These are phyloP conservation scores for Prunella strophiata DNA, from an alignment of 2,797 vertebrate species.

Conservation along the genomic window DNA sequence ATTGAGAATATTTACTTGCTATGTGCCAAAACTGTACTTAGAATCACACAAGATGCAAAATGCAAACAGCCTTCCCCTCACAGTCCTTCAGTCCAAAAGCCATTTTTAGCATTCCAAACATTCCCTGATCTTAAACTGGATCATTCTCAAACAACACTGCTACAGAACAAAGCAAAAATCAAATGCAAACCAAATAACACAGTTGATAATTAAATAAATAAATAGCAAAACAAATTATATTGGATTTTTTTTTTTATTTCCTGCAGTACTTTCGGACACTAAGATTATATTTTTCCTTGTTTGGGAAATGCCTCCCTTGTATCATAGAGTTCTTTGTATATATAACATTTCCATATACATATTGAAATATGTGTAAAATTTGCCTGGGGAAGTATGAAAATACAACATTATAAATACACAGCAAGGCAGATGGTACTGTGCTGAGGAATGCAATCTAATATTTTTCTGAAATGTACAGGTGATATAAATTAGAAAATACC, in stretches of 20 bases:
- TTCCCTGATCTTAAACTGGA: neutral
- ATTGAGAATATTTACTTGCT: neutral
- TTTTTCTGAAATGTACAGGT: conserved; percentile 58
- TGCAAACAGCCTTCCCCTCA: neutral
- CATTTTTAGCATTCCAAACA: neutral
- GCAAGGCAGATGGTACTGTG: neutral
- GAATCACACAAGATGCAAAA: neutral
- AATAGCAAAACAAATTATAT: neutral
- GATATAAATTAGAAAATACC: conserved; percentile 65
- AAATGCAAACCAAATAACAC: neutral
- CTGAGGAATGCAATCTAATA: conserved; percentile 42
- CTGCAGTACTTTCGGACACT: conserved; percentile 12
- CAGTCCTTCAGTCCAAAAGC: neutral
- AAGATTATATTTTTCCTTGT: conserved; percentile 55
- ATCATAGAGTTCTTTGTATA: conserved; percentile 23
- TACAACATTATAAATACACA: conserved; percentile 25
- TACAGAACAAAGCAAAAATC: conserved; percentile 57
- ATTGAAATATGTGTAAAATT: conserved; percentile 25
- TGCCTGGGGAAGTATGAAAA: conserved; percentile 25
- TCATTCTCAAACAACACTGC: neutral
- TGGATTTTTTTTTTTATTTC: neutral
- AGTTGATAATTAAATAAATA: neutral
- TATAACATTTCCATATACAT: neutral
- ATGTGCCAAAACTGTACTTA: neutral
- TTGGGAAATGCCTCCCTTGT: conserved; percentile 36